Percentiles rank a stretch among this genome's conserved stretches.
Evolutionary conservation across 2,888 invertebrate species (phyloP).

Genomic region (Acleris laterana): DNA sequence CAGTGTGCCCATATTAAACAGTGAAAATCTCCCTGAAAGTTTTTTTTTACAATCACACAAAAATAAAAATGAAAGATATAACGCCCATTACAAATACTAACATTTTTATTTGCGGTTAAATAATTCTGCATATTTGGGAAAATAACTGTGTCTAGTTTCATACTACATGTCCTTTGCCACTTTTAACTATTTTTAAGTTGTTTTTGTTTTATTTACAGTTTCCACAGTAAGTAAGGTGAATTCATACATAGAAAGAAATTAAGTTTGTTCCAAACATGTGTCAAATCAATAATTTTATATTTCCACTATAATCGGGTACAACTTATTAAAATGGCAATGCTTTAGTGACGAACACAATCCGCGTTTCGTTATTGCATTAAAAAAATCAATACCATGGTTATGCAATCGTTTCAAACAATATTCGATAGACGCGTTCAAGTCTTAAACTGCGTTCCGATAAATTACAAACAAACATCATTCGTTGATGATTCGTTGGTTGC

Average conservation of each 20-base stretch:
- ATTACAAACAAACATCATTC: not conserved
- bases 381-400: conserved; percentile 24
- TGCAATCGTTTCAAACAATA: conserved; percentile 20
- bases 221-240: no score
- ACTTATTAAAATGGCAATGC: conserved; percentile 47
- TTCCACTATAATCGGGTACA: conserved; percentile 22
- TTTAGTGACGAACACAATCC: conserved; percentile 52
- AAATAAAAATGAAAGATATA: no score
- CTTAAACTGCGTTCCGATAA: conserved; percentile 18
- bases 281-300: conserved; percentile 1
- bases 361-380: conserved; percentile 50
- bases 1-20: conserved; percentile 58
- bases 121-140: no score
- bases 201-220: no score
- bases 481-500: not conserved
- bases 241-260: not conserved
- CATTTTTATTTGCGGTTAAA: no score
- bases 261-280: not conserved
- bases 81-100: no score
- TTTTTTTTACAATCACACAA: not conserved
- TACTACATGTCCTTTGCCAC: no score
- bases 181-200: no score
- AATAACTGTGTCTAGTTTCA: no score
- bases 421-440: conserved; percentile 7
- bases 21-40: conserved; percentile 40